Percentiles rank a stretch among this genome's conserved stretches.
Evolutionary conservation across 53 echinoderm and acorn worm species (phyloP).

Genomic region (Mesocentrotus franciscanus): DNA sequence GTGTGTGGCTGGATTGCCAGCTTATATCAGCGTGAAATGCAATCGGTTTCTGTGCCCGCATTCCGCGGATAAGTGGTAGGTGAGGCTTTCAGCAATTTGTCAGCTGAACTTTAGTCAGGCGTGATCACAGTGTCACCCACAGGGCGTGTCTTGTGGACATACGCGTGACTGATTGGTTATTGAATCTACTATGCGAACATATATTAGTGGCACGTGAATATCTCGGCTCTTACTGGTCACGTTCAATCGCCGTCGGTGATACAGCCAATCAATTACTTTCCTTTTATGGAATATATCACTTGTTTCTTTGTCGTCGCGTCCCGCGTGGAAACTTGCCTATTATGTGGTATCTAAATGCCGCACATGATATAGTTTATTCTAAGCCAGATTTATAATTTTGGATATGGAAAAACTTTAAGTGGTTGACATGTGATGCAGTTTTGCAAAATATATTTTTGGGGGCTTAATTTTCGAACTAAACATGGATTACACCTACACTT

Average conservation of each 20-base stretch:
- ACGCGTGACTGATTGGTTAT: slow-evolving; percentile 75
- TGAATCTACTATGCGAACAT: slow-evolving; percentile 54
- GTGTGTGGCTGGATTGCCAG: slow-evolving; percentile 53
- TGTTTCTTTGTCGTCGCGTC: slow-evolving; percentile 89
- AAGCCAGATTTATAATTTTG: slow-evolving; percentile 42
- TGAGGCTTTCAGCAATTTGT: slow-evolving; percentile 85
- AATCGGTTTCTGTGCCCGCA: slow-evolving; percentile 94
- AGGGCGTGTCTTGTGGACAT: slow-evolving; percentile 70
- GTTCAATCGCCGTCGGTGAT: slow-evolving; percentile 96
- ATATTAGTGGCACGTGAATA: slow-evolving; percentile 84
- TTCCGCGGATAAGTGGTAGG: slow-evolving; percentile 98
- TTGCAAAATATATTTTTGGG: slow-evolving; percentile 24
- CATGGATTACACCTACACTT: slow-evolving; percentile 4
- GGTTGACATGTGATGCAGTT: slow-evolving; percentile 26
- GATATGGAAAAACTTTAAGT: slow-evolving; percentile 36
- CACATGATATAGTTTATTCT: slow-evolving; percentile 31
- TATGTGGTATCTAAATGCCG: slow-evolving; percentile 89
- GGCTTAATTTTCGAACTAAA: background rate
- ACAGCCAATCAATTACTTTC: slow-evolving; percentile 99
- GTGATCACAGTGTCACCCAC: slow-evolving; percentile 73
- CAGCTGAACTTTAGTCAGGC: slow-evolving; percentile 67
- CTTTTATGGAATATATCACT: slow-evolving; percentile 96
- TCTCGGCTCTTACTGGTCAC: slow-evolving; percentile 82
- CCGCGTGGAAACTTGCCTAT: slow-evolving; percentile 85
- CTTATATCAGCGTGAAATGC: slow-evolving; percentile 86